Percentiles rank a stretch among this genome's conserved stretches.
phyloP scores from a whole-genome alignment of 2,113 vertebrate genomes.

The Nestor notabilis region DNA sequence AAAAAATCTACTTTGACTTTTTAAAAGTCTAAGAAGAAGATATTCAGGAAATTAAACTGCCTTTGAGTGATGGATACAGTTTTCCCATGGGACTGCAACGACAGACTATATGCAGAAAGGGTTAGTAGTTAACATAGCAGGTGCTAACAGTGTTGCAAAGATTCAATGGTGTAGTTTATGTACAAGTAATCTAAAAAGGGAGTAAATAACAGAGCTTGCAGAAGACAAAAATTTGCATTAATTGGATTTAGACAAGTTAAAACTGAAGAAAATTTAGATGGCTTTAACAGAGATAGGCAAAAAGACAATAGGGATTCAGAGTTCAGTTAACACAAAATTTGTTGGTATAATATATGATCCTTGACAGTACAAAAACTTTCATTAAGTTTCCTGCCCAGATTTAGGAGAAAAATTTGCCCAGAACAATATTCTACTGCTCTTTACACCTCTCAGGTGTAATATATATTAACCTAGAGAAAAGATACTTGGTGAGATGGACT shows the following conservation, averaged over 20 bases:
- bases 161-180: background rate
- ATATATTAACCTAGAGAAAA: background rate
- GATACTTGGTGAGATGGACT: background rate
- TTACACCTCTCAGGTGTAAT: background rate
- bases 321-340: background rate
- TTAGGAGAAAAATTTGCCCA: background rate
- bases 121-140: background rate
- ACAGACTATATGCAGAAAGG: background rate
- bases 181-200: background rate
- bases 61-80: background rate
- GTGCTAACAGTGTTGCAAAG: background rate
- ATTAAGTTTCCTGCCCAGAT: background rate
- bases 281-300: background rate
- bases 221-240: background rate
- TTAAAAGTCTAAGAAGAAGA: background rate
- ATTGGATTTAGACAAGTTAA: background rate
- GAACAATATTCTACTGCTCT: background rate
- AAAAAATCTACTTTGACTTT: background rate
- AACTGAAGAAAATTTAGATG: background rate
- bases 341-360: background rate
- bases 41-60: background rate
- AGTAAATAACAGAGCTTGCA: background rate
- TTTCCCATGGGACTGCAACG: background rate
- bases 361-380: background rate
- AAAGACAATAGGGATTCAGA: background rate